Evolutionary conservation across 2,888 invertebrate genomes (phyloP), one percentile per base, ranked within the genome.

Genomic region (Rhamphomyia laevipes): DNA sequence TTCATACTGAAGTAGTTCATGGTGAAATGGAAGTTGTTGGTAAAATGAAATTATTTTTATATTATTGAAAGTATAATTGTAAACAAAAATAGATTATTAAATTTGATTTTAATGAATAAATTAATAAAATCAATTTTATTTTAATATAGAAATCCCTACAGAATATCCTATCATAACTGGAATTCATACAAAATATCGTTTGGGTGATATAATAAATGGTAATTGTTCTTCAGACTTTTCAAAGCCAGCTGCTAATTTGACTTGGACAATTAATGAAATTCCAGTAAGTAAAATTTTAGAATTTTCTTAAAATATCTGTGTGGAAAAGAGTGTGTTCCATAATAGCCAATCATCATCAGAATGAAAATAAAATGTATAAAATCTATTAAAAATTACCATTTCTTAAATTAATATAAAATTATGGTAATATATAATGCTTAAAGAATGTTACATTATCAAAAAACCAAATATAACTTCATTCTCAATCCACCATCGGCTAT

Each of bases 181-280:
- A 2, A 63, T 76, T 49, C 76, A 74, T 58, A 67, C 72, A 2
- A 66, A 74, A n/a, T 77, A 77, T 61, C 71, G 72, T 4, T 58
- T 71, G 12, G 75, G 74, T 5, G 77, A 77, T 50, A 63, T 67
- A 43, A 64, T 77, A 42, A 72, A 71, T 56, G 76, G 75, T 2
- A 75, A 75, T 57, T 77, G 77, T 55, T 73, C 73, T n/a, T 76
- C 76, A 21, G 72, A 72, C 55, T 71, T 73, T 52, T 77, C 77
- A 5, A 71, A 70, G 56, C 77, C 77, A 9, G 74, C 75, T 9
- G 75, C 74, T 4, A 77, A 77, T 63, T 65, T 77, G 50, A 75
- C 77, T 41, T 77, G 77, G 77, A 72, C 73, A 63, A 72, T 77
- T 52, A 77, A 77, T 57, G 76, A 73, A 50, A 63, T 66, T 55